Percentiles rank a stretch among this genome's conserved stretches.
Conservation (phyloP, 2,113 vertebrate species). For the Rhodinocichla rosea region DNA sequence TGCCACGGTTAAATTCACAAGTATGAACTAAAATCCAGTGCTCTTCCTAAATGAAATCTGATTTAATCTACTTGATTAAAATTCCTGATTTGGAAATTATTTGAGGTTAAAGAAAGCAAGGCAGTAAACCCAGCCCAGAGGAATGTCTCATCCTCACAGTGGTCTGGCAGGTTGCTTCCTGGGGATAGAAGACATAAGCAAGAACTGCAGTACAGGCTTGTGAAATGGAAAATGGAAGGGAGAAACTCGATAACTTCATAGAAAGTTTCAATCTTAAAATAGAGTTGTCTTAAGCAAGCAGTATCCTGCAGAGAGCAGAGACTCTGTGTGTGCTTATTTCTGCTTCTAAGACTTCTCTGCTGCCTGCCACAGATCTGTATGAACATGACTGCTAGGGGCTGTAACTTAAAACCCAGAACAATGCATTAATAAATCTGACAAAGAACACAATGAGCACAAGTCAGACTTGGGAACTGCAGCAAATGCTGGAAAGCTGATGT, state of each 20-base stretch:
- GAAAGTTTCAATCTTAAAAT: neutral
- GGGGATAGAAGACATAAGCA: neutral
- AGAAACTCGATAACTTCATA: neutral
- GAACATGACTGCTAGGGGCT: neutral
- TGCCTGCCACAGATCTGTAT: neutral
- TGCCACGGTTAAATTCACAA: neutral
- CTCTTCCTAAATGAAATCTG: neutral
- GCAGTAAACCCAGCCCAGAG: neutral
- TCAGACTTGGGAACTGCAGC: slow-evolving; percentile 18
- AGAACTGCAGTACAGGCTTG: neutral
- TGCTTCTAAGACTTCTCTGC: neutral
- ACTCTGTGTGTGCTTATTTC: rapidly evolving
- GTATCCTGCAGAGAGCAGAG: neutral
- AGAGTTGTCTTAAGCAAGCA: neutral
- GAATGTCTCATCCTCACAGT: neutral
- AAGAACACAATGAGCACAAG: slow-evolving; percentile 25
- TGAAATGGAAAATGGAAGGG: neutral
- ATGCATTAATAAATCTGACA: slow-evolving; percentile 45
- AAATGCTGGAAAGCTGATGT: slow-evolving; percentile 59
- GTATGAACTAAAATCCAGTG: neutral
- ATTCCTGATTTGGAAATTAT: neutral
- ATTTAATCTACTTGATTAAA: neutral
- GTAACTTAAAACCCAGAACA: slow-evolving; percentile 30
- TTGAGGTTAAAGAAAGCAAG: neutral
- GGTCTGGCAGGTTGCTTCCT: neutral